phyloP scores from a whole-genome alignment of 2,797 vertebrate genomes.

The Scyliorhinus canicula region DNA sequence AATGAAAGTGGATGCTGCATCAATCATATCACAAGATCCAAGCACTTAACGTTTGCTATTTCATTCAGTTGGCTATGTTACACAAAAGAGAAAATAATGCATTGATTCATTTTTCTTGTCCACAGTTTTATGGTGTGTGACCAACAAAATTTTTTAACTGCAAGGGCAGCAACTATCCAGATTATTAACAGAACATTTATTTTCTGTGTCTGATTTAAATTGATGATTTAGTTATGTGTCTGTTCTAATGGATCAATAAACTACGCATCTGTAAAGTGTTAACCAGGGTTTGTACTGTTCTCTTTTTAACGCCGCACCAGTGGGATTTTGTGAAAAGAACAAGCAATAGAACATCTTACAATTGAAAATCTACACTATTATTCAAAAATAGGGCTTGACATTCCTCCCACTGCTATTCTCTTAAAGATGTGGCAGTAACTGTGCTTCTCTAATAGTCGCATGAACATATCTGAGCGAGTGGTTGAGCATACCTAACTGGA shows the following conservation, averaged over 20 bases:
- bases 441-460: background rate
- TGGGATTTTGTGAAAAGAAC: background rate
- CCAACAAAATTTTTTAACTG: background rate
- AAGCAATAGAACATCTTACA: background rate
- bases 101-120: background rate
- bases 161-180: background rate
- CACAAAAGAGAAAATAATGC: background rate
- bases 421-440: background rate
- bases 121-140: background rate
- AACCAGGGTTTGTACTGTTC: background rate
- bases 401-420: background rate
- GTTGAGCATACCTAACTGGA: background rate
- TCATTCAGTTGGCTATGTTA: background rate
- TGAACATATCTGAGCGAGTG: background rate
- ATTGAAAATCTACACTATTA: background rate
- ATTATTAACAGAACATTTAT: background rate
- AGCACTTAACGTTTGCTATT: background rate
- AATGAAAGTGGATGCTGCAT: background rate
- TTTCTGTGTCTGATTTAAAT: constrained; percentile 5
- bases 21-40: background rate
- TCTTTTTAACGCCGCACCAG: background rate
- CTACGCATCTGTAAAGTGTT: constrained; percentile 28
- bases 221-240: constrained; percentile 2
- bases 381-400: background rate
- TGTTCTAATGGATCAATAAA: constrained; percentile 29